Percentiles rank a stretch among this genome's conserved stretches.
phyloP scores from a whole-genome alignment of 2,797 vertebrate species.

The Nyctalus aviator region DNA sequence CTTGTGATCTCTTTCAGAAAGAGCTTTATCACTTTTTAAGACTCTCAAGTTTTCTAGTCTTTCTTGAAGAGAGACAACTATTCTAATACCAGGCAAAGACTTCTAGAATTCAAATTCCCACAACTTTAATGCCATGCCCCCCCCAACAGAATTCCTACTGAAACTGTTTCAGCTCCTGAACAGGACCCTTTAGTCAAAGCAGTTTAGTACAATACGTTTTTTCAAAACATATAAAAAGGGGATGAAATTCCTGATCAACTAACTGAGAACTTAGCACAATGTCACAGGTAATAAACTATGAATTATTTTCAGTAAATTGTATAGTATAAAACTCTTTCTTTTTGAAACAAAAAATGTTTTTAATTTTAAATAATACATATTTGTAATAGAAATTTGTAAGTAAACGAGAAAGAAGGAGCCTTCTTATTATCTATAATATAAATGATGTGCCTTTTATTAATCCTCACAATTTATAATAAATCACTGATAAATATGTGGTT shows the following conservation, averaged over 20 bases:
- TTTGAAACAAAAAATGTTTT: background rate
- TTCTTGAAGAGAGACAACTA: constrained; percentile 22
- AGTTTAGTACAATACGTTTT: constrained; percentile 4
- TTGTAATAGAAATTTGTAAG: background rate
- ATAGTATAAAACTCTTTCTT: background rate
- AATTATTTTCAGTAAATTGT: constrained; percentile 43
- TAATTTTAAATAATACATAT: background rate
- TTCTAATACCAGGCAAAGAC: background rate
- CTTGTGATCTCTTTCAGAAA: constrained; percentile 3
- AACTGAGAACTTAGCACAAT: background rate
- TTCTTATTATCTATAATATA: background rate
- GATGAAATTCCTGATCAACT: background rate
- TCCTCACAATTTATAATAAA: background rate
- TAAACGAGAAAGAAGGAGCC: background rate
- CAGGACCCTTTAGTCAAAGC: background rate
- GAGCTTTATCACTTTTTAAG: background rate
- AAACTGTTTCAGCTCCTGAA: background rate
- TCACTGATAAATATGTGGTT: background rate
- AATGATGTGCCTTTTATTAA: background rate
- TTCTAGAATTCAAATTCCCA: constrained; percentile 1
- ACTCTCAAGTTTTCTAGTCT: background rate
- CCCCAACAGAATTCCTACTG: background rate
- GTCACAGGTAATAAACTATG: constrained; percentile 11
- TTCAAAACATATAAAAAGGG: background rate
- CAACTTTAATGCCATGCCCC: background rate